Conservation (phyloP, 2,797 vertebrate species). For the Tiaroga cobitis region DNA sequence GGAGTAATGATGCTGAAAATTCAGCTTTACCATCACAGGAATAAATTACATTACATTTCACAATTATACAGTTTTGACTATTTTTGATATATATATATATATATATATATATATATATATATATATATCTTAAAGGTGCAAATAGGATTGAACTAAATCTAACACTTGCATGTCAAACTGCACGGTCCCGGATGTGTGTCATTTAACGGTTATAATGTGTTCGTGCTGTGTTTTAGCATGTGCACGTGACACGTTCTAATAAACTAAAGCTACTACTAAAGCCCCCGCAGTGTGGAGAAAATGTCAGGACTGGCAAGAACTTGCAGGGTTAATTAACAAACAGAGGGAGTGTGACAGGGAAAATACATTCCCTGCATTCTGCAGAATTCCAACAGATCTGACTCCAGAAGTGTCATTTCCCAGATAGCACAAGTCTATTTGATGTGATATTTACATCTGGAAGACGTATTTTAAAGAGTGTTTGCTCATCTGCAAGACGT, state of each 20-base stretch:
- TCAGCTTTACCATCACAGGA: not conserved
- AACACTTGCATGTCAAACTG: not conserved
- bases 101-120: too few relatives aligned
- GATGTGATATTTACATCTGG: too few relatives aligned
- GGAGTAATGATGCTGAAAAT: too few relatives aligned
- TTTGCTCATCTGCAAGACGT: too few relatives aligned
- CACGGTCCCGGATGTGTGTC: not conserved
- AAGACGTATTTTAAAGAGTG: too few relatives aligned
- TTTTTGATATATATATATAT: not conserved
- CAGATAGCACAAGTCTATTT: too few relatives aligned
- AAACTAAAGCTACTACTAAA: constrained; percentile 19
- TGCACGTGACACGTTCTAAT: not conserved
- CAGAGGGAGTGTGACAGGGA: not conserved
- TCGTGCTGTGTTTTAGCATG: constrained; percentile 4
- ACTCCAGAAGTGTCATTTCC: not conserved
- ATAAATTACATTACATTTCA: not conserved
- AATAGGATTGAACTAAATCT: not conserved
- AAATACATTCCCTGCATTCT: constrained; percentile 1
- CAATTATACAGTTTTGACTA: not conserved
- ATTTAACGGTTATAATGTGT: not conserved
- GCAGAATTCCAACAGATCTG: not conserved
- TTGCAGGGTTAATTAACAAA: not conserved
- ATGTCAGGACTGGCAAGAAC: constrained; percentile 30
- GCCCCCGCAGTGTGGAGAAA: constrained; percentile 6
- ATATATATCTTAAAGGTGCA: not conserved